These are phyloP conservation scores for Drosophila multiciliata DNA, from an alignment of 2,888 invertebrate genomes.

Conservation along the genomic window DNA sequence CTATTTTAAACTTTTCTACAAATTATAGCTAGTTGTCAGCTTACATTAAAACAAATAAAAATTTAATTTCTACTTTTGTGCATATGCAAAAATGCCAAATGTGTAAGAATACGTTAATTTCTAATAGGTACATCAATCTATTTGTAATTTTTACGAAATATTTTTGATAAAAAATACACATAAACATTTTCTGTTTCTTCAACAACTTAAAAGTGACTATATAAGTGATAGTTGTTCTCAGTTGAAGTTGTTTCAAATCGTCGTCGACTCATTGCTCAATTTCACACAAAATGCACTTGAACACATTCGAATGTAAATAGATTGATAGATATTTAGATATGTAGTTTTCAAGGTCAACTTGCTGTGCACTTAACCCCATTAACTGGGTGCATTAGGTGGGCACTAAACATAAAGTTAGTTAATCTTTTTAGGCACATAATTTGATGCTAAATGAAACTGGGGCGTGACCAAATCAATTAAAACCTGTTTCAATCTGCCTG, in stretches of 20 bases:
- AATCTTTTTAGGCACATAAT: slow-evolving; percentile 37
- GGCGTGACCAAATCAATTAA: slow-evolving; percentile 57
- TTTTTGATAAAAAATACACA: not conserved
- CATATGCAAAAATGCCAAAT: not conserved
- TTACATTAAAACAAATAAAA: not conserved
- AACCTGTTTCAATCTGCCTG: slow-evolving; percentile 34
- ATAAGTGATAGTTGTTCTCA: slow-evolving; percentile 2
- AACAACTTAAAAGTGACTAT: not conserved
- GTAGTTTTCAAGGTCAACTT: slow-evolving; percentile 41
- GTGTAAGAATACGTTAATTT: not conserved
- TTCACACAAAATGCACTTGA: slow-evolving; percentile 43
- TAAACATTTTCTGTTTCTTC: not conserved
- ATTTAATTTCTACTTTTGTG: not conserved
- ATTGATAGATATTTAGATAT: slow-evolving; percentile 13
- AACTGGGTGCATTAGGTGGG: slow-evolving; percentile 32
- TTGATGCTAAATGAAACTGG: slow-evolving; percentile 49
- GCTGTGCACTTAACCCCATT: slow-evolving; percentile 58
- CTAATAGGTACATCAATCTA: not conserved
- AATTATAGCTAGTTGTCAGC: not conserved
- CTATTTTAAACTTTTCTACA: not conserved
- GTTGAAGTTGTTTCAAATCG: slow-evolving; percentile 10
- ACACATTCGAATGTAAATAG: slow-evolving; percentile 16
- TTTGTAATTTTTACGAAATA: not conserved
- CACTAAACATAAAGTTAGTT: slow-evolving; percentile 35
- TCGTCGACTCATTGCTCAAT: slow-evolving; percentile 49